These are phyloP conservation scores for Octomys mimax DNA, from an alignment of 2,797 vertebrate species.

Conservation along the genomic window DNA sequence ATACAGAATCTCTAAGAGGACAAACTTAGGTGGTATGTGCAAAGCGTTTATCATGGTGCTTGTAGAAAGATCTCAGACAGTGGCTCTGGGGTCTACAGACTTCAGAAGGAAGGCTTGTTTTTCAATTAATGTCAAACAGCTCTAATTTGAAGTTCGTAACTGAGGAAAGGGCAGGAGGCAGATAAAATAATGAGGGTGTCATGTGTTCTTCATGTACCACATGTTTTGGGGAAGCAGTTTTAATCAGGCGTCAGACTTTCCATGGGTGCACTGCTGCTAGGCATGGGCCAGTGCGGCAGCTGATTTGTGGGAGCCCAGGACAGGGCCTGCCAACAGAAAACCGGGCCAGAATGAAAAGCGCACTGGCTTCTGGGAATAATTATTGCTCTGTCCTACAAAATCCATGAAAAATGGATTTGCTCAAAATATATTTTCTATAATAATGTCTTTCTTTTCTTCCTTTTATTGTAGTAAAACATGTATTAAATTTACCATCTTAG, in stretches of 20 bases:
- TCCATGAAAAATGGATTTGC: conserved; percentile 86
- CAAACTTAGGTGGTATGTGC: neutral
- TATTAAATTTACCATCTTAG: neutral
- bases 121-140: neutral
- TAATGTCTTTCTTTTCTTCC: conserved; percentile 85
- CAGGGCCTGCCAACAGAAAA: conserved; percentile 88
- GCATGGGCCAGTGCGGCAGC: conserved; percentile 74
- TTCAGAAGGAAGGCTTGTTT: neutral
- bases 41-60: neutral
- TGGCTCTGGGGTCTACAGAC: neutral
- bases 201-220: conserved; percentile 77
- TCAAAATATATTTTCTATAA: conserved; percentile 87
- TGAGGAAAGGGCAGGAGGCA: neutral
- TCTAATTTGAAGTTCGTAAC: neutral
- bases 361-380: conserved; percentile 89
- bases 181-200: conserved; percentile 69
- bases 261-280: conserved; percentile 83
- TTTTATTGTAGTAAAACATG: neutral
- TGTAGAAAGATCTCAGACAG: neutral
- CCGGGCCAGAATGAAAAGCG: conserved; percentile 70
- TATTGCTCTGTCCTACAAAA: conserved; percentile 91
- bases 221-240: conserved; percentile 67
- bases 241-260: conserved; percentile 76
- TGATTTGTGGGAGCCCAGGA: conserved; percentile 87
- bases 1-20: neutral